Conservation (phyloP, 2,888 invertebrate species). For the Didymodactylos carnosus region DNA sequence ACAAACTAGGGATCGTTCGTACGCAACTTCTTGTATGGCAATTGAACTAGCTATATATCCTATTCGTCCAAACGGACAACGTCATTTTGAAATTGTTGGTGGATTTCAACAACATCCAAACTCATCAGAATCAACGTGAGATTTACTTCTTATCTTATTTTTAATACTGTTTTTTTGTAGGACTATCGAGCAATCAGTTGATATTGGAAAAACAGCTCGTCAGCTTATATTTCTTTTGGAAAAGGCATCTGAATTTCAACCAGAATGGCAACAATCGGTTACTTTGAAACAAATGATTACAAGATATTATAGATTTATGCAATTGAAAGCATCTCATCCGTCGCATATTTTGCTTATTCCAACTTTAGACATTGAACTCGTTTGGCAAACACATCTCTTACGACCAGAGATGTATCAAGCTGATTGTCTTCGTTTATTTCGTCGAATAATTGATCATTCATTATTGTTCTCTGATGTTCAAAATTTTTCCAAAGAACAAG, state of each 20-base stretch:
- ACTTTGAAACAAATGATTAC: neutral
- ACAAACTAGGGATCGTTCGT: neutral
- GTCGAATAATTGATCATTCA: neutral
- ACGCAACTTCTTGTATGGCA: neutral
- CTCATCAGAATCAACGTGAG: neutral
- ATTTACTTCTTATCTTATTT: neutral
- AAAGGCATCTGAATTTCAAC: neutral
- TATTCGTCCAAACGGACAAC: neutral
- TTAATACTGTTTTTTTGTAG: no score
- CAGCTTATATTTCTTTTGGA: neutral
- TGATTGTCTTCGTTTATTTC: neutral
- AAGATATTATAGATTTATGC: neutral
- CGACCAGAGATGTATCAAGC: neutral
- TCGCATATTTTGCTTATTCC: neutral
- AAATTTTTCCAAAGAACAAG: neutral
- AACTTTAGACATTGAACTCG: neutral
- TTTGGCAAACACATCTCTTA: neutral
- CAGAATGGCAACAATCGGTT: neutral
- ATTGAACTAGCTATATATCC: neutral
- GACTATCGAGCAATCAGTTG: no score
- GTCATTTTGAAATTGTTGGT: neutral
- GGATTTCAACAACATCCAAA: neutral
- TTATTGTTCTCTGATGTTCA: neutral
- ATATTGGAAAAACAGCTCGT: neutral
- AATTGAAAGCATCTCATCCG: neutral